Evolutionary conservation across 2,797 vertebrate genomes (phyloP).

Genomic region (Antennarius maculatus): DNA sequence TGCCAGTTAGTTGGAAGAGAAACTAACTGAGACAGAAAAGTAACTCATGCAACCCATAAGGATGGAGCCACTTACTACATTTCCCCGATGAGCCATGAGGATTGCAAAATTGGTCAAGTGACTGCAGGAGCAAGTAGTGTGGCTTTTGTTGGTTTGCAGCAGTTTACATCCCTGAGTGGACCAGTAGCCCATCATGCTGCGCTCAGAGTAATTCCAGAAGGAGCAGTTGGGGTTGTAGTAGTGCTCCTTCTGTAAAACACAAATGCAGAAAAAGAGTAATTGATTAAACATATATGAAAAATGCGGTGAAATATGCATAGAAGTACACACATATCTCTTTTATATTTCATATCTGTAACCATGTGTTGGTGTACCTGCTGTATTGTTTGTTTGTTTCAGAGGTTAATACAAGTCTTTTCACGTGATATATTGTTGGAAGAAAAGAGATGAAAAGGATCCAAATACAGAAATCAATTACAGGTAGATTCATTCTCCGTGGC

Average conservation of each 20-base stretch:
- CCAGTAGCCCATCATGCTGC: constrained; percentile 99
- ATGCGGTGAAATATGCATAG: constrained; percentile 41
- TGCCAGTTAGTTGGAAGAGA: constrained; percentile 45
- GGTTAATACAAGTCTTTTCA: background rate
- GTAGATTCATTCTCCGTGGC: background rate
- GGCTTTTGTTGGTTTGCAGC: constrained; percentile 94
- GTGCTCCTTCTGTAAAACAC: constrained; percentile 88
- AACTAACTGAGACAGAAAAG: constrained; percentile 47
- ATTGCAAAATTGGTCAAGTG: constrained; percentile 99
- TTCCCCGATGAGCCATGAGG: constrained; percentile 95
- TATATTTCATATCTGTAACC: constrained; percentile 28
- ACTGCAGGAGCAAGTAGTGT: constrained; percentile 97
- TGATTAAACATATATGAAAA: constrained; percentile 42
- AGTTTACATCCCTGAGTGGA: constrained; percentile 98
- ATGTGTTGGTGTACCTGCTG: background rate
- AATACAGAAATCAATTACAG: constrained; percentile 1
- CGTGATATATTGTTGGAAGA: background rate
- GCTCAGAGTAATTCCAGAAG: constrained; percentile 99
- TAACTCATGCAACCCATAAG: constrained; percentile 16
- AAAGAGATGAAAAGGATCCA: constrained; percentile 1
- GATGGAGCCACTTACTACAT: constrained; percentile 85
- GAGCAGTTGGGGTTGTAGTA: constrained; percentile 99
- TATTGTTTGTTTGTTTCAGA: constrained; percentile 5
- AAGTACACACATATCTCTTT: constrained; percentile 24
- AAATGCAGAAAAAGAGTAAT: constrained; percentile 31